A percentile compares a stretch with the other conserved stretches of the same genome.
Conservation (phyloP, 2,113 vertebrate genomes). For the Phocoena sinus region DNA sequence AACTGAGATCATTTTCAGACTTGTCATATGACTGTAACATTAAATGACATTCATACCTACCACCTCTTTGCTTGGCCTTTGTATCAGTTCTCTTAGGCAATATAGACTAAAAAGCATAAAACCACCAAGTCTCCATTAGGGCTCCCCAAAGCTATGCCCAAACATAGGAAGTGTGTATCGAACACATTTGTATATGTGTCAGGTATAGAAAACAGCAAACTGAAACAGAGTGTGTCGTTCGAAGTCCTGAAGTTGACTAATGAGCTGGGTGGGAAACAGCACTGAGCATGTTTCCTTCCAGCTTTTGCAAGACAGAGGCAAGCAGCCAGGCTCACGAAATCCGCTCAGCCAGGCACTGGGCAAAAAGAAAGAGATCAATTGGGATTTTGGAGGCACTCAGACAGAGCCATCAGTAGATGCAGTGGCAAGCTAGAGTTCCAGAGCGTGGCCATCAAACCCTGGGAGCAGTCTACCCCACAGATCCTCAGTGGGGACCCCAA, state of each 20-base stretch:
- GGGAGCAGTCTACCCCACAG: neutral
- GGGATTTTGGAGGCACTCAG: neutral
- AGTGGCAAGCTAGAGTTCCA: neutral
- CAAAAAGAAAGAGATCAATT: neutral
- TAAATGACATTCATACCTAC: slow-evolving; percentile 16
- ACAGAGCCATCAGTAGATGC: neutral
- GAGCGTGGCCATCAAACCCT: neutral
- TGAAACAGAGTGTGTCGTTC: slow-evolving; percentile 27
- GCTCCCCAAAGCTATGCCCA: neutral
- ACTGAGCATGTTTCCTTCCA: neutral
- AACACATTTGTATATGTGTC: slow-evolving; percentile 53
- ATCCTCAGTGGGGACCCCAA: neutral
- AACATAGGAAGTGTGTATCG: neutral
- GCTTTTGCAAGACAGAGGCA: neutral
- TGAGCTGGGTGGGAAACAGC: slow-evolving; percentile 37
- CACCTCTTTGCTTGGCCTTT: slow-evolving; percentile 11
- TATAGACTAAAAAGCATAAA: neutral
- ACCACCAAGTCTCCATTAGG: slow-evolving; percentile 6
- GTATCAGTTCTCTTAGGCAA: slow-evolving; percentile 8
- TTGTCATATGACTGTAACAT: neutral
- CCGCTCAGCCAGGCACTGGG: neutral
- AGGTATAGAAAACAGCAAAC: slow-evolving; percentile 52
- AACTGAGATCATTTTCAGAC: slow-evolving; percentile 37
- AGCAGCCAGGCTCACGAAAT: slow-evolving; percentile 28
- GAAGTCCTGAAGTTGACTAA: slow-evolving; percentile 64